These are phyloP conservation scores for Leptinotarsa texana DNA, from an alignment of 1,140 invertebrate genomes.

Conservation along the genomic window DNA sequence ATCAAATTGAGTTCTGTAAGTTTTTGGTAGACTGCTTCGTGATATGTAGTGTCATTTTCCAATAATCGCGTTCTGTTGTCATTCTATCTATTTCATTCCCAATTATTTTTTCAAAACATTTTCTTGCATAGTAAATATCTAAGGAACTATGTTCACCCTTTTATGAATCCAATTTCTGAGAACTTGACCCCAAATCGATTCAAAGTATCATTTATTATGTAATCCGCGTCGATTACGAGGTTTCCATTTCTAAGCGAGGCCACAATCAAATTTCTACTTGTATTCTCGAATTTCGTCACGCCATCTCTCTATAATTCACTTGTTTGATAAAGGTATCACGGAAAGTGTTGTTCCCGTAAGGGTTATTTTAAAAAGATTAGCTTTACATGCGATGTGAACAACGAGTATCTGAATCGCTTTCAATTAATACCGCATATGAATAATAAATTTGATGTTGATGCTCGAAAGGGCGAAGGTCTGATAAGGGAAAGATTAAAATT, in stretches of 20 bases:
- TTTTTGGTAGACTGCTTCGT: no score
- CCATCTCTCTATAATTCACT: background rate
- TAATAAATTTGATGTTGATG: background rate
- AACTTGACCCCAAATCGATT: no score
- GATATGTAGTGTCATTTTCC: no score
- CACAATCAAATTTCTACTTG: background rate
- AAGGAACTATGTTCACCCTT: no score
- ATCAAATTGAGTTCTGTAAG: no score
- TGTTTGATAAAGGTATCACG: constrained; percentile 3
- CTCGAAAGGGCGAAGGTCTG: background rate
- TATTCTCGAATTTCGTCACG: background rate
- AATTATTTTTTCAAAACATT: no score
- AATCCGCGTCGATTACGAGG: no score
- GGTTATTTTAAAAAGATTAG: constrained; percentile 3
- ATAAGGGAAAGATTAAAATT: background rate
- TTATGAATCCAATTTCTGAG: no score
- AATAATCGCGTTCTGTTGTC: no score
- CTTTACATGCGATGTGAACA: background rate
- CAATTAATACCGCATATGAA: background rate
- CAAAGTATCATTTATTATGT: no score
- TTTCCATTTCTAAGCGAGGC: background rate
- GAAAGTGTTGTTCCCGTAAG: constrained; percentile 5
- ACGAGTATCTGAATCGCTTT: background rate
- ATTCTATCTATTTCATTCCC: no score
- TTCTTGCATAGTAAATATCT: no score